A percentile compares a stretch with the other conserved stretches of the same genome.
phyloP scores from a whole-genome alignment of 2,797 vertebrate species.

The Anabas testudineus region DNA sequence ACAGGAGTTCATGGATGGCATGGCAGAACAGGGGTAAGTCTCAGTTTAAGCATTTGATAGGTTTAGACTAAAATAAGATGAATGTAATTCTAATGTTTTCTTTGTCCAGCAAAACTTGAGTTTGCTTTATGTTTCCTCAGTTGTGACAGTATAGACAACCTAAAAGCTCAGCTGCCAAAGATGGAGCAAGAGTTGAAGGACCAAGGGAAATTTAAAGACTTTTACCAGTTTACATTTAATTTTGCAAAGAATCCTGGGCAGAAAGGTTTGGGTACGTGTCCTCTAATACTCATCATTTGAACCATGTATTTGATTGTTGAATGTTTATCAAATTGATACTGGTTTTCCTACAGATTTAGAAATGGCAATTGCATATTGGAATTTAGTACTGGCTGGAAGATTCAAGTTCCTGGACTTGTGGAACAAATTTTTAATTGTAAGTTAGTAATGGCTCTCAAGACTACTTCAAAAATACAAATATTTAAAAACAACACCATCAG shows the following conservation, averaged over 20 bases:
- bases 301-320: neutral
- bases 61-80: neutral
- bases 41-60: no score
- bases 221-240: conserved; percentile 99
- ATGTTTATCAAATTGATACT: neutral
- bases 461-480: neutral
- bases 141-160: conserved; percentile 98
- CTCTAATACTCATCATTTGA: neutral
- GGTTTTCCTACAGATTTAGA: conserved; percentile 91
- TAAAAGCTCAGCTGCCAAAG: conserved; percentile 98
- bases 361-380: conserved; percentile 99
- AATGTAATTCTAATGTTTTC: neutral
- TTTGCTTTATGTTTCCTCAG: conserved; percentile 76
- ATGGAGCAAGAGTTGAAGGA: conserved; percentile 99
- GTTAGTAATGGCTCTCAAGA: conserved; percentile 61
- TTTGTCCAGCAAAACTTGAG: neutral
- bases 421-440: conserved; percentile 99
- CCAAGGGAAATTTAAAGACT: conserved; percentile 97
- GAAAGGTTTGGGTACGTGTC: conserved; percentile 95
- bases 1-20: conserved; percentile 97
- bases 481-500: neutral
- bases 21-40: conserved; percentile 96
- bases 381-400: conserved; percentile 99
- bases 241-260: conserved; percentile 99
- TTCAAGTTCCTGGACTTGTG: conserved; percentile 99